Evolutionary conservation across 2,888 invertebrate species (phyloP).

Genomic region (Eupithecia tripunctaria): DNA sequence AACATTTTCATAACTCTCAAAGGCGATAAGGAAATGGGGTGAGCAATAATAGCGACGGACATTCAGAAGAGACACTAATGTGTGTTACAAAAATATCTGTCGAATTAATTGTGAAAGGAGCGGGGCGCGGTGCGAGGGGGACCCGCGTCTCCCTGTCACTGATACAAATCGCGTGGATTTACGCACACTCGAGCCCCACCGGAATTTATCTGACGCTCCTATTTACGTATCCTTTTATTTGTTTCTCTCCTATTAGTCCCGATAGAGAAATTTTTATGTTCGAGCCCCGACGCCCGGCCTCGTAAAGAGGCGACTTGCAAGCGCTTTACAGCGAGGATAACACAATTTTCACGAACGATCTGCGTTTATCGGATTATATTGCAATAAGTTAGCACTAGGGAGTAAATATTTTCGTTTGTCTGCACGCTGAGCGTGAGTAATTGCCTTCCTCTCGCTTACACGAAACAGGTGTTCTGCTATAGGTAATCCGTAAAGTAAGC

Average conservation of each 20-base stretch:
- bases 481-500: slow-evolving; percentile 62
- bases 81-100: slow-evolving; percentile 63
- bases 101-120: slow-evolving; percentile 76
- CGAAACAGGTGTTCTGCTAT: slow-evolving; percentile 73
- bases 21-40: slow-evolving; percentile 37
- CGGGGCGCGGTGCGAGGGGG: slow-evolving; percentile 49
- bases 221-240: slow-evolving; percentile 85
- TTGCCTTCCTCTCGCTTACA: slow-evolving; percentile 66
- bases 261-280: slow-evolving; percentile 84
- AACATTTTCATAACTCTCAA: slow-evolving; percentile 28
- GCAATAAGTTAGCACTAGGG: slow-evolving; percentile 72
- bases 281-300: slow-evolving; percentile 76
- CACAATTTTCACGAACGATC: slow-evolving; percentile 77
- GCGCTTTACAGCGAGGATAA: slow-evolving; percentile 80
- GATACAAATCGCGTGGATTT: slow-evolving; percentile 85
- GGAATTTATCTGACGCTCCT: slow-evolving; percentile 83
- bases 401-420: slow-evolving; percentile 77
- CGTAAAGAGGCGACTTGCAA: slow-evolving; percentile 82
- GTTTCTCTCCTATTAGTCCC: slow-evolving; percentile 83
- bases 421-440: slow-evolving; percentile 72
- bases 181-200: slow-evolving; percentile 81
- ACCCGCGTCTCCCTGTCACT: slow-evolving; percentile 78
- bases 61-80: slow-evolving; percentile 48
- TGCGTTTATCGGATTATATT: slow-evolving; percentile 79
- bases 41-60: slow-evolving; percentile 31